phyloP scores from a whole-genome alignment of 2,888 invertebrate species.

The Oscheius sp. region DNA sequence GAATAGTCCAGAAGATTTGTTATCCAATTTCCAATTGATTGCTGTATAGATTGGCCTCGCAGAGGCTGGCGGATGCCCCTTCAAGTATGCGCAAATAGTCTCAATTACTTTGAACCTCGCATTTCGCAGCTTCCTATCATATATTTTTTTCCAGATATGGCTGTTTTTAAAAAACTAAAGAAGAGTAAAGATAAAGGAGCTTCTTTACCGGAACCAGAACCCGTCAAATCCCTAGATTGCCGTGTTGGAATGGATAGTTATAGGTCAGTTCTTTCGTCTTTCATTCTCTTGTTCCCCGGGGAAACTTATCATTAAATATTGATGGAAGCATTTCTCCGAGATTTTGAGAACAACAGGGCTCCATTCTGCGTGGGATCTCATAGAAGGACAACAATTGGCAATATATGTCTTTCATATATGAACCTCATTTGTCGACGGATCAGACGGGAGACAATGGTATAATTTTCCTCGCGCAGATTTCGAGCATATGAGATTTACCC shows the following conservation, averaged over 20 bases:
- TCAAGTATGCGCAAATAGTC: constrained; percentile 28
- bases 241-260: constrained; percentile 66
- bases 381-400: not conserved
- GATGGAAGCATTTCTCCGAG: not conserved
- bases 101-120: constrained; percentile 26
- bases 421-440: constrained; percentile 1
- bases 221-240: constrained; percentile 64
- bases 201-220: constrained; percentile 59
- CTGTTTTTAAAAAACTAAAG: constrained; percentile 67
- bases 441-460: constrained; percentile 7
- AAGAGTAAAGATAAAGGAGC: constrained; percentile 58
- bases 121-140: constrained; percentile 4
- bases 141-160: constrained; percentile 46
- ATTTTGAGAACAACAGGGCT: not conserved
- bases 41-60: constrained; percentile 14
- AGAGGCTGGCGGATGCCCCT: constrained; percentile 20
- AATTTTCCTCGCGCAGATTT: constrained; percentile 9
- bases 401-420: not conserved
- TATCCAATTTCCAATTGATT: constrained; percentile 15
- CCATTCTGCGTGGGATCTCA: not conserved
- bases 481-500: constrained; percentile 23
- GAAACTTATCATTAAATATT: constrained; percentile 5
- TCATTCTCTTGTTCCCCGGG: constrained; percentile 5
- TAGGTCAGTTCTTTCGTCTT: constrained; percentile 36
- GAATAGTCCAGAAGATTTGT: too few relatives aligned